Evolutionary conservation across 37 sponge, comb jelly and placozoan species (phyloP), one percentile per base, ranked within the genome.

Genomic region (Spongia lamella): DNA sequence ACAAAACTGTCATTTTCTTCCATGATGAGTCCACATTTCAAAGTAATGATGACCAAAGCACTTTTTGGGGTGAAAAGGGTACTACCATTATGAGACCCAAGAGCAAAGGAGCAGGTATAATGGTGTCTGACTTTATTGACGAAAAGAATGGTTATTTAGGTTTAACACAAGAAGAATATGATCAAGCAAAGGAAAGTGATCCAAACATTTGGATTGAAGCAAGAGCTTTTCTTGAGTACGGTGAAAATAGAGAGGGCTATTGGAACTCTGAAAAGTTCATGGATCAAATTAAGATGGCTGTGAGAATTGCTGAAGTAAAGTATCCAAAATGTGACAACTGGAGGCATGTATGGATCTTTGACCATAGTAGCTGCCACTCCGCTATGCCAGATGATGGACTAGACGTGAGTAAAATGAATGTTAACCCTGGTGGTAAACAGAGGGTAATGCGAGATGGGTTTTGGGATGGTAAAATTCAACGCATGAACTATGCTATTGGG

Each of bases 1-100:
- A 74, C 7, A 75, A 67, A 30, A 60, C 69, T 39, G 76, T 74
- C 9, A 20, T 82, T 0, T 5, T 59, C 7, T 84, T 77, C 29
- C 85, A 77, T 61, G 77, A 83, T 19, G 65, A 84, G 37, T 31
- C 85, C 0, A 70, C 79, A 2, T 83, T 83, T 36, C 77, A 83
- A 29, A 35, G 50, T 2, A 84, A 84, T 63, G 72, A 84, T 1
- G 85, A 84, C 20, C 71, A 77, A 20, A 27, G 60, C 24, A 67
- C 68, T 3, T 50, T 75, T 14, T 83, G 83, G 76, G 83, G 59
- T 43, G 75, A 66, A 37, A 58, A 65, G 21, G 76, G 69, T 2
- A 66, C 61, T 4, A 17, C 11, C 1, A 61, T 83, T 0, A 67
- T 83, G 68, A 38, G 55, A 24, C 75, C 67, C 0, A 83, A 83